Percentiles rank a stretch among this genome's conserved stretches.
phyloP scores from a whole-genome alignment of 2,113 vertebrate genomes.

The Tenebrosternarchus preto region DNA sequence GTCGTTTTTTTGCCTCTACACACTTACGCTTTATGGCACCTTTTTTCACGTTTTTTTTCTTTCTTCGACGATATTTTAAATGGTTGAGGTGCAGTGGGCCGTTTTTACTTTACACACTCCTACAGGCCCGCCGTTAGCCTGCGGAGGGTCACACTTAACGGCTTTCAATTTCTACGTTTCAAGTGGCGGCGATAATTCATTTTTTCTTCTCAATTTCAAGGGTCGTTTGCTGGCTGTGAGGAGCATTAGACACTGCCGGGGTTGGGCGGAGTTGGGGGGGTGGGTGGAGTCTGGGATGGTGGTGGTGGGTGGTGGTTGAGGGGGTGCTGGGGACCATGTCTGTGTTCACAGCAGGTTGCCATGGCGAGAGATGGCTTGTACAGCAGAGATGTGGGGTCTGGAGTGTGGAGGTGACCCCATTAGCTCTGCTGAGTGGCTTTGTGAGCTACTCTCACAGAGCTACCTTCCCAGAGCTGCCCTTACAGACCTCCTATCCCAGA shows the following conservation, averaged over 20 bases:
- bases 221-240: constrained; percentile 69
- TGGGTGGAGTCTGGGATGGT: no score
- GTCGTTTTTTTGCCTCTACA: neutral
- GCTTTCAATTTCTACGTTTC: constrained; percentile 68
- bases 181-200: constrained; percentile 58
- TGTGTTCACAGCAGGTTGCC: constrained; percentile 39
- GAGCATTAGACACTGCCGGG: constrained; percentile 36
- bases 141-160: constrained; percentile 53
- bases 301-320: no score
- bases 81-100: constrained; percentile 23
- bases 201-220: constrained; percentile 78
- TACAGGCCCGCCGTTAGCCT: constrained; percentile 45
- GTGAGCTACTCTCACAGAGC: neutral
- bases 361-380: constrained; percentile 39
- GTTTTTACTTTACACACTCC: constrained; percentile 41
- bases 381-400: constrained; percentile 28
- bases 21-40: neutral
- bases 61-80: neutral
- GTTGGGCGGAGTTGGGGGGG: neutral
- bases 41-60: neutral
- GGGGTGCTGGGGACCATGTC: no score
- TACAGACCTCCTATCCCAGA: no score
- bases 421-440: constrained; percentile 12
- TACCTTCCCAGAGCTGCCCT: neutral
- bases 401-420: constrained; percentile 14